phyloP scores from a whole-genome alignment of 2,888 invertebrate genomes.

The Lomographa bimaculata region DNA sequence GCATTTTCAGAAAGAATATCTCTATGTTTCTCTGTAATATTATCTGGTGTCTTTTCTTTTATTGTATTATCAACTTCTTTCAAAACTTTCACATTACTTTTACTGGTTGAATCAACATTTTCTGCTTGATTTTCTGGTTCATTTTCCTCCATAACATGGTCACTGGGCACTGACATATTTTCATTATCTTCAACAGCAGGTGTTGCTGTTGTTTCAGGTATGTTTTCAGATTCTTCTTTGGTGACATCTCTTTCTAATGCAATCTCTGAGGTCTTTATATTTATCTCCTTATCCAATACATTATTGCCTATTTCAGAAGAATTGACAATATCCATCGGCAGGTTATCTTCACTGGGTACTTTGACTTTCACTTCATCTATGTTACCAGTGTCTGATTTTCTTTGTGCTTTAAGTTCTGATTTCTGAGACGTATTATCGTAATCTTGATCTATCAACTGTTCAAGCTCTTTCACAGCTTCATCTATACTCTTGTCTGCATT shows the following conservation, averaged over 20 bases:
- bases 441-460: constrained; percentile 18
- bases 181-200: too few relatives aligned
- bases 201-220: too few relatives aligned
- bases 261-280: neutral
- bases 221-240: neutral
- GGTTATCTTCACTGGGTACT: too few relatives aligned
- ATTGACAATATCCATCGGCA: too few relatives aligned
- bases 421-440: too few relatives aligned
- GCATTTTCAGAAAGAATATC: neutral
- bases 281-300: too few relatives aligned
- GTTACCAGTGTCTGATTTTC: too few relatives aligned
- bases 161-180: too few relatives aligned
- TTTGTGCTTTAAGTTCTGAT: constrained; percentile 3
- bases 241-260: neutral
- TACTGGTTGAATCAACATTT: neutral
- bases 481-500: too few relatives aligned
- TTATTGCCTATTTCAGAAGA: too few relatives aligned
- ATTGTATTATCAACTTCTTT: neutral
- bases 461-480: constrained; percentile 1
- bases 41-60: neutral
- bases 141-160: too few relatives aligned
- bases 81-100: neutral
- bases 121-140: neutral
- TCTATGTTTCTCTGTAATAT: neutral
- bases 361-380: too few relatives aligned